Evolutionary conservation across 2,888 invertebrate genomes (phyloP).

Genomic region (Gortyna flavago): DNA sequence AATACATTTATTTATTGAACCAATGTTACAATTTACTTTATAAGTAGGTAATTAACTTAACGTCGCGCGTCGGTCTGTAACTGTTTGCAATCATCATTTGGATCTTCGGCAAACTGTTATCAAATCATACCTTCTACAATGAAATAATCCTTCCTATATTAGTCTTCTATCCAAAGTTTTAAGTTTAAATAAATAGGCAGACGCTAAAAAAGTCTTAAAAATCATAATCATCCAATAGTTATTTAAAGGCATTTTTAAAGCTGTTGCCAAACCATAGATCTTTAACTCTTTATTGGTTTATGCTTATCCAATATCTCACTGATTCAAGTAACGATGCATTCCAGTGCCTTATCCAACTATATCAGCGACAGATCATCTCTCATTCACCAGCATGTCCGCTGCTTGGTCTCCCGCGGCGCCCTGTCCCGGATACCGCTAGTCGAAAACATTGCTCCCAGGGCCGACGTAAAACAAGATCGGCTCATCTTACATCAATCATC

Average conservation of each 20-base stretch:
- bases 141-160: too few species aligned
- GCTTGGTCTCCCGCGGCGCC: conserved; percentile 32
- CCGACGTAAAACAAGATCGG: conserved; percentile 27
- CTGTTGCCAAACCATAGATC: neutral
- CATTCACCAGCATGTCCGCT: conserved; percentile 42
- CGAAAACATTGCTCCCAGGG: conserved; percentile 7
- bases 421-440: conserved; percentile 36
- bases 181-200: neutral
- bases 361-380: conserved; percentile 36
- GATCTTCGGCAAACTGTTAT: neutral
- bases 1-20: too few species aligned
- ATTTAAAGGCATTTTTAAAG: neutral
- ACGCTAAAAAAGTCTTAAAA: neutral
- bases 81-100: too few species aligned
- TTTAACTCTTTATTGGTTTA: neutral
- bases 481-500: conserved; percentile 45
- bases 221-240: neutral
- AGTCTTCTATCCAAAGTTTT: neutral
- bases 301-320: neutral
- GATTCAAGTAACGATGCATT: conserved; percentile 1
- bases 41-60: too few species aligned
- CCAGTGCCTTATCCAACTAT: conserved; percentile 19
- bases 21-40: too few species aligned
- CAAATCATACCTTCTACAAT: too few species aligned
- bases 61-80: too few species aligned